phyloP scores from a whole-genome alignment of 2,797 vertebrate species.

The Lerista edwardsae region DNA sequence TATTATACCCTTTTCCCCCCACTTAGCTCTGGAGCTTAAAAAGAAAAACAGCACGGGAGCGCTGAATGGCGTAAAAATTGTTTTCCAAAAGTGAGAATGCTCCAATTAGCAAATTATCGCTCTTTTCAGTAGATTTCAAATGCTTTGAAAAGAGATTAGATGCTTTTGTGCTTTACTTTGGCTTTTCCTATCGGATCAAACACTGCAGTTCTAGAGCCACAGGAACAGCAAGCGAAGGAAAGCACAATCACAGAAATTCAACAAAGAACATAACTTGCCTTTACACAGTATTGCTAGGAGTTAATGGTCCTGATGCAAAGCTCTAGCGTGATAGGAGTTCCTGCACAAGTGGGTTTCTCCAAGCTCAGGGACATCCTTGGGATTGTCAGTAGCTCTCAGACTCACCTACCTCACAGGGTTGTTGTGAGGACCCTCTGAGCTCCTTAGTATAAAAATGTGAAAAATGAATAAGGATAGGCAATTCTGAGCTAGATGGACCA shows the following conservation, averaged over 20 bases:
- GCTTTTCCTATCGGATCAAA: conserved; percentile 63
- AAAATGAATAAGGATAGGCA: too few species aligned
- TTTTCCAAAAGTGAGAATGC: conserved; percentile 48
- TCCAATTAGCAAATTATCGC: conserved; percentile 70
- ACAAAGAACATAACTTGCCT: background rate
- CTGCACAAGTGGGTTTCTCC: background rate
- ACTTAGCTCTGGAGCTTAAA: conserved; percentile 57
- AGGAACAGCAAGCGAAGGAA: conserved; percentile 44
- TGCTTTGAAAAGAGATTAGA: conserved; percentile 59
- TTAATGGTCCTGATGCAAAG: background rate
- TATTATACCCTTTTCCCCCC: conserved; percentile 39
- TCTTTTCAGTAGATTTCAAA: conserved; percentile 54
- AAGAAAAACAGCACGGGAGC: conserved; percentile 40
- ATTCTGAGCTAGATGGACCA: too few species aligned
- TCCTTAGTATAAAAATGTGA: too few species aligned
- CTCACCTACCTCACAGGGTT: too few species aligned
- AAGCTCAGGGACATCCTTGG: background rate
- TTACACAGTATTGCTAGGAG: background rate
- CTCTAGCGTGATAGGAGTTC: background rate
- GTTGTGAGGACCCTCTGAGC: too few species aligned
- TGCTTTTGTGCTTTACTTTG: conserved; percentile 56
- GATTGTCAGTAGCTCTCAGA: background rate
- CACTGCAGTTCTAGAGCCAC: conserved; percentile 53
- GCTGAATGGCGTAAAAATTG: conserved; percentile 48
- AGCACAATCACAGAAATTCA: conserved; percentile 47